These are phyloP conservation scores for Hypselothyrea guttata DNA, from an alignment of 2,888 invertebrate genomes.

Conservation along the genomic window DNA sequence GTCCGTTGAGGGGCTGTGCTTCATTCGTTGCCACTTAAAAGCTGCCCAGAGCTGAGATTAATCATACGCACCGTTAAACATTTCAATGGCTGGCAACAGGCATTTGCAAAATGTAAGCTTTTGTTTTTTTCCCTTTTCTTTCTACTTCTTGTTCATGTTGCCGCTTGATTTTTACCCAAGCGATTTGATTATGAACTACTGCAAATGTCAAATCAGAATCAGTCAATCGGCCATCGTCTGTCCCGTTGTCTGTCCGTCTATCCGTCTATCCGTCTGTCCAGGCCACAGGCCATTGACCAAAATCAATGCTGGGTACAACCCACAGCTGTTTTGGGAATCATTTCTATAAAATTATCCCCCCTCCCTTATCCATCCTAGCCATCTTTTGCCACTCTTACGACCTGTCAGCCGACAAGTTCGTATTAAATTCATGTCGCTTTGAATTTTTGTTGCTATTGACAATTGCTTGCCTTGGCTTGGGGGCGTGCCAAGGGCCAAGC, in stretches of 20 bases:
- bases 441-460: slow-evolving; percentile 69
- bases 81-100: slow-evolving; percentile 21
- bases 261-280: slow-evolving; percentile 1
- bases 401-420: slow-evolving; percentile 21
- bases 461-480: slow-evolving; percentile 43
- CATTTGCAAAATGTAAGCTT: slow-evolving; percentile 18
- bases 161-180: slow-evolving; percentile 2
- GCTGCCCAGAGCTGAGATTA: slow-evolving; percentile 42
- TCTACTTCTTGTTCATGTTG: too few relatives aligned
- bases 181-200: slow-evolving; percentile 30
- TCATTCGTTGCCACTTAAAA: slow-evolving; percentile 9
- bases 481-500: not conserved
- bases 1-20: slow-evolving; percentile 1
- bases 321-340: slow-evolving; percentile 28
- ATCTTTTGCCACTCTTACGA: not conserved
- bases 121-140: too few relatives aligned
- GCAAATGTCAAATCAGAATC: not conserved
- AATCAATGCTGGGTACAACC: slow-evolving; percentile 51
- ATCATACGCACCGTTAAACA: slow-evolving; percentile 68
- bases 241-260: not conserved
- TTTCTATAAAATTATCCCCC: slow-evolving; percentile 2
- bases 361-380: not conserved
- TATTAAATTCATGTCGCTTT: slow-evolving; percentile 51
- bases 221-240: not conserved
- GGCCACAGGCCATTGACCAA: slow-evolving; percentile 66